Base-by-base conservation (phyloP, 2,113 vertebrate species). In the Xenopus borealis region DNA sequence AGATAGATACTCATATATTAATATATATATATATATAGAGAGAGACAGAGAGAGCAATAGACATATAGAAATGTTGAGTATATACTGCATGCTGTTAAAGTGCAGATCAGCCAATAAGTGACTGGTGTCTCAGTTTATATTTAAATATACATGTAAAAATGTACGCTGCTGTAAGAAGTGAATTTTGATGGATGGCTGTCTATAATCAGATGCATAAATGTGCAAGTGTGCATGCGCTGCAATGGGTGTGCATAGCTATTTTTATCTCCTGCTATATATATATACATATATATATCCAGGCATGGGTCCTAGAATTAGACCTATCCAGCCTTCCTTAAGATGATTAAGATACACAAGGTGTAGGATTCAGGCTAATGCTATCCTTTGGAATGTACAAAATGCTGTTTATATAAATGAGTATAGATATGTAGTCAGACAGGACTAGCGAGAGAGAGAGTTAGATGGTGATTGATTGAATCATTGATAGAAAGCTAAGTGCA, bases 291-390 rank as follows among this genome's bases (percentile, higher is more conserved):
- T 55, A 55, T 55, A 55, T 55, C 53, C 2, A 18, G 53, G 53
- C 53, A 55, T 55, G 53, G 53, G 14, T 55, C 53, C 53, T 55
- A 55, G 53, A n/a, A 55, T 55, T n/a, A 55, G 53, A n/a, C 53
- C 53, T 55, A 9, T 55, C 14, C 17, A 55, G 53, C 2, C 14
- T 16, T n/a, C 7, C 53, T 7, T 9, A 16, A n/a, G 16, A 55
- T 55, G 3, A 40, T 40, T 17, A 55, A 55, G 47, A 50, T 12
- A 50, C 1, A 50, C 4, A 50, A 13, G 8, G 11, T 50, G 11
- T 50, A 12, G 11, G 11, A 50, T 50, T 50, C 16, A 55, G 16
- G 18, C 17, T n/a, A 50, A 50, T 12, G 47, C 47, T 50, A 13
- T 50, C 47, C 47, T 50, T 12, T 50, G 11, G 11, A 7, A 50